These are phyloP conservation scores for Ormia ochracea DNA, from an alignment of 2,888 invertebrate genomes.

Conservation along the genomic window DNA sequence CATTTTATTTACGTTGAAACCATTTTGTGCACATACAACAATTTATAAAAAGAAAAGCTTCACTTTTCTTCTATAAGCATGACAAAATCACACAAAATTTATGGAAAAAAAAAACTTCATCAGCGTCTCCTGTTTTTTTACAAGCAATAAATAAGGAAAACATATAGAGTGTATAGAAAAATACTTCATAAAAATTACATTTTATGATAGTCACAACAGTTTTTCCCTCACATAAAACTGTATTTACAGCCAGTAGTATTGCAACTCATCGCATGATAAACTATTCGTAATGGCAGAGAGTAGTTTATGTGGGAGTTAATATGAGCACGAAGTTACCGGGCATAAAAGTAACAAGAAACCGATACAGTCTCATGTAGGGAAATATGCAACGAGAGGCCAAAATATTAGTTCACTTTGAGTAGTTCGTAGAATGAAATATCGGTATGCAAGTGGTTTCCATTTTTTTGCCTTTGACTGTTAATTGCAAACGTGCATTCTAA, in stretches of 20 bases:
- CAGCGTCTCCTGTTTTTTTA: slow-evolving; percentile 24
- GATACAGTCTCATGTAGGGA: too few species aligned
- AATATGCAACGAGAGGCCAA: too few species aligned
- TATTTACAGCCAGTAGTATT: background rate
- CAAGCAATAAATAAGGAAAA: slow-evolving; percentile 37
- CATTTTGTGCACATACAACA: background rate
- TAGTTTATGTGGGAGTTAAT: slow-evolving; percentile 20
- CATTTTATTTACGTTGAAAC: slow-evolving; percentile 11
- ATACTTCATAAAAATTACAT: slow-evolving; percentile 63
- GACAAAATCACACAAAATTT: background rate
- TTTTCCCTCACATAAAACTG: background rate
- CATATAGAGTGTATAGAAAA: slow-evolving; percentile 28
- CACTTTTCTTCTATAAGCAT: background rate
- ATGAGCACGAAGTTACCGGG: background rate
- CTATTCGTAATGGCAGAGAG: slow-evolving; percentile 22
- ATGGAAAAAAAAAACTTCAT: slow-evolving; percentile 39
- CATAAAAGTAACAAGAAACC: background rate
- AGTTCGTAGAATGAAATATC: background rate
- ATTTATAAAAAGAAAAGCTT: background rate
- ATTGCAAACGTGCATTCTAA: background rate
- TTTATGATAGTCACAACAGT: slow-evolving; percentile 44
- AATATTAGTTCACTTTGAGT: too few species aligned
- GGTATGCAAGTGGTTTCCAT: background rate
- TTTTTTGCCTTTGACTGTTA: background rate
- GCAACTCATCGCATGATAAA: slow-evolving; percentile 26